Conservation (phyloP, 2,888 invertebrate genomes). For the Eristalis arbustorum region DNA sequence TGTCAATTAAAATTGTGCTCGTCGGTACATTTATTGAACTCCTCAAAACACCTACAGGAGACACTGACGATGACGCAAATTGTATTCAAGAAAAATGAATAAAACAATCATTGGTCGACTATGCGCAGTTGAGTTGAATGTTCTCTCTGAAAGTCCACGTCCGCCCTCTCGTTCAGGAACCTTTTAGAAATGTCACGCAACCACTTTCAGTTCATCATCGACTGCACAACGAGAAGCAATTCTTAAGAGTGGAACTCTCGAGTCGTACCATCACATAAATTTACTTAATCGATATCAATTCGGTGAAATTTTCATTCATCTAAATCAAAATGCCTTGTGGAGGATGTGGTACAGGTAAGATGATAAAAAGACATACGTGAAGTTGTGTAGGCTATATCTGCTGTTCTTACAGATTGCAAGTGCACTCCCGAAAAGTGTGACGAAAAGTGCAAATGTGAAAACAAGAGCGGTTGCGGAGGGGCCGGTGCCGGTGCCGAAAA, state of each 20-base stretch:
- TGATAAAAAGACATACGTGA: not conserved
- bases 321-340: constrained; percentile 63
- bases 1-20: constrained; percentile 27
- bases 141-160: constrained; percentile 6
- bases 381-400: constrained; percentile 11
- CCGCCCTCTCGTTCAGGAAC: not conserved
- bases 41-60: not conserved
- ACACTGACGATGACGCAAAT: constrained; percentile 4
- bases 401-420: constrained; percentile 75
- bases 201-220: constrained; percentile 36
- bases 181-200: constrained; percentile 15
- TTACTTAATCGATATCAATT: constrained; percentile 46
- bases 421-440: constrained; percentile 77
- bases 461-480: constrained; percentile 72
- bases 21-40: not conserved
- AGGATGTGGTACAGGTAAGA: constrained; percentile 63
- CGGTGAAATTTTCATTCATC: not conserved
- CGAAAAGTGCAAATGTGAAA: constrained; percentile 76
- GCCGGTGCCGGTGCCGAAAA: constrained; percentile 70
- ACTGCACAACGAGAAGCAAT: constrained; percentile 23
- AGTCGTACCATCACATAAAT: constrained; percentile 3
- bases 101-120: not conserved
- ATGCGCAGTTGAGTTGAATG: constrained; percentile 35
- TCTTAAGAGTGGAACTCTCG: not conserved
- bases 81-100: constrained; percentile 28